Conservation (phyloP, 2,888 invertebrate genomes). For the Sinopyrophorus schimmeli region DNA sequence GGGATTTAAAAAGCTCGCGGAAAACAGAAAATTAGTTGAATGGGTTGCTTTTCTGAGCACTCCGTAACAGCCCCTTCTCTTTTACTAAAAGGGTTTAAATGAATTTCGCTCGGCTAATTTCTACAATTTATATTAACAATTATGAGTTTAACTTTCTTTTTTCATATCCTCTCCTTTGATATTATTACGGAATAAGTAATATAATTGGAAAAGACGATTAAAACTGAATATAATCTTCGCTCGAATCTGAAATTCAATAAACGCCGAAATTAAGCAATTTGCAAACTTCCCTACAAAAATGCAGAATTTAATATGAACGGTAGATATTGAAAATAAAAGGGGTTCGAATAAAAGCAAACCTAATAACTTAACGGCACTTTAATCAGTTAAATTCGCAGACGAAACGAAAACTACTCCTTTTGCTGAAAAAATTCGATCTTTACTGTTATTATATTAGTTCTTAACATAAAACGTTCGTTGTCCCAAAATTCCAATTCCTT, state of each 20-base stretch:
- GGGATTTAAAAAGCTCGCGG: constrained; percentile 1
- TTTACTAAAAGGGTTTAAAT: constrained; percentile 1
- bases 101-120: constrained; percentile 13
- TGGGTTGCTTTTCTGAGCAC: constrained; percentile 5
- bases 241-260: constrained; percentile 15
- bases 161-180: constrained; percentile 4
- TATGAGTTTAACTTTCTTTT: constrained; percentile 13
- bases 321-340: constrained; percentile 19
- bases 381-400: constrained; percentile 11
- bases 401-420: constrained; percentile 13
- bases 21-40: constrained; percentile 11
- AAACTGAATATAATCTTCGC: constrained; percentile 13
- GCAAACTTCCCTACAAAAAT: constrained; percentile 12
- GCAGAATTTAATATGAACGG: constrained; percentile 15
- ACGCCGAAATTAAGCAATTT: constrained; percentile 15
- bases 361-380: constrained; percentile 14
- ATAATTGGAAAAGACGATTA: constrained; percentile 10
- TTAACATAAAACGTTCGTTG: too few relatives aligned
- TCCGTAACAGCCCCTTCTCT: too few relatives aligned
- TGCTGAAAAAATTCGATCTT: too few relatives aligned
- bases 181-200: constrained; percentile 5
- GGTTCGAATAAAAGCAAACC: constrained; percentile 8
- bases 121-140: constrained; percentile 16
- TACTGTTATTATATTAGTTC: too few relatives aligned
- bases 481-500: too few relatives aligned